These are phyloP conservation scores for Strigamia crassipes DNA, from an alignment of 2,888 invertebrate species.

Conservation along the genomic window DNA sequence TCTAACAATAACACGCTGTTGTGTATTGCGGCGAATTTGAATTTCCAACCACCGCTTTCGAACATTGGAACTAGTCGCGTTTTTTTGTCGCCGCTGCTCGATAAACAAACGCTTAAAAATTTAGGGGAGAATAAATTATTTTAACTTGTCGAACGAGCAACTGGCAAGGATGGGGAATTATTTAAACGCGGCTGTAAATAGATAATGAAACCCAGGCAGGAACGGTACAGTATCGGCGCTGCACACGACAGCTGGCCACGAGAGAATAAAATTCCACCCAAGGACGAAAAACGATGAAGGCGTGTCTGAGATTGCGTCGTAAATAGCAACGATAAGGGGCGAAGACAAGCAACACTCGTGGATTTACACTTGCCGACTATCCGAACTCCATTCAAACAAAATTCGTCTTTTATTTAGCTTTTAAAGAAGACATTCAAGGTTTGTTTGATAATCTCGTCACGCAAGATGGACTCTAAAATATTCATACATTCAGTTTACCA, in stretches of 20 bases:
- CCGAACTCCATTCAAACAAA: too few species aligned
- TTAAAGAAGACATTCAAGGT: too few species aligned
- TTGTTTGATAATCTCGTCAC: too few species aligned
- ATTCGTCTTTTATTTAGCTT: too few species aligned
- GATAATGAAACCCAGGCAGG: neutral
- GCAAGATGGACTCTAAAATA: too few species aligned
- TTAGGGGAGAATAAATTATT: neutral
- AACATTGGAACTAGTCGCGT: neutral
- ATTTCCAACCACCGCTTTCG: neutral
- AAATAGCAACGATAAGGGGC: slow-evolving; percentile 5
- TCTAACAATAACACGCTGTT: neutral
- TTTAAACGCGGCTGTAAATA: neutral
- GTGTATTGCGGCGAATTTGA: neutral
- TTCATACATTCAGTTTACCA: too few species aligned
- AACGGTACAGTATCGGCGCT: neutral
- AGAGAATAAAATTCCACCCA: neutral
- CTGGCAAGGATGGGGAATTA: neutral
- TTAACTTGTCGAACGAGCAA: neutral
- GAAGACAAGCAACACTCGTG: slow-evolving; percentile 7
- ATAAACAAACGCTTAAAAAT: neutral
- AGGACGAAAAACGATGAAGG: slow-evolving; percentile 23
- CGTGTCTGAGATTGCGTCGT: slow-evolving; percentile 11
- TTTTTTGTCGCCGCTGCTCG: neutral
- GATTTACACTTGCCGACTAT: neutral
- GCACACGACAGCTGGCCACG: slow-evolving; percentile 13